A percentile compares a stretch with the other conserved stretches of the same genome.
phyloP scores from a whole-genome alignment of 2,797 vertebrate genomes.

The Bovichtus variegatus region DNA sequence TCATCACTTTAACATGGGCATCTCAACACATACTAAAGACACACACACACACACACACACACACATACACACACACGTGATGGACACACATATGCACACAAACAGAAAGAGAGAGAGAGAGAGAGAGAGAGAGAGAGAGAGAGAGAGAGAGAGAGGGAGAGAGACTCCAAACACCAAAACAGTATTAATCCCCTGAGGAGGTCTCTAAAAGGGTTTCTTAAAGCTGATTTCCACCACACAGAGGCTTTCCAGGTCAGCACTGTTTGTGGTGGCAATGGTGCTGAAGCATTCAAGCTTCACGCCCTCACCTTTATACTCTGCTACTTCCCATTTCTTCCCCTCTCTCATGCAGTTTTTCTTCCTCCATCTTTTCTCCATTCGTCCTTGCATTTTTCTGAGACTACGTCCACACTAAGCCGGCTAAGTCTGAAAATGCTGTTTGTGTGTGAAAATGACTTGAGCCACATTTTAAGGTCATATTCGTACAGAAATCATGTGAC shows the following conservation, averaged over 20 bases:
- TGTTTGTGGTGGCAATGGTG: constrained; percentile 72
- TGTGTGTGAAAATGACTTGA: constrained; percentile 6
- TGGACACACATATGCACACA: constrained; percentile 47
- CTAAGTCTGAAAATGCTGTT: constrained; percentile 27
- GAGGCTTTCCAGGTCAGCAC: constrained; percentile 76
- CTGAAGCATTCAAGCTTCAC: constrained; percentile 76
- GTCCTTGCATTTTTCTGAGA: constrained; percentile 13
- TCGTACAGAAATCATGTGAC: background rate
- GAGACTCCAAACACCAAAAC: constrained; percentile 72
- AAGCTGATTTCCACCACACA: constrained; percentile 73
- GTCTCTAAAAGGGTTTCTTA: constrained; percentile 77
- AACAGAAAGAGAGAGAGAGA: constrained; percentile 28
- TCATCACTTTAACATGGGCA: constrained; percentile 43
- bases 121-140: too few species aligned
- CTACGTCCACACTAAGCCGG: background rate
- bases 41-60: constrained; percentile 33
- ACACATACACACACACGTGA: constrained; percentile 5
- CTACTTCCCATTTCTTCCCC: constrained; percentile 65
- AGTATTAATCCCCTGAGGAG: constrained; percentile 72
- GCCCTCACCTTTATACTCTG: constrained; percentile 76
- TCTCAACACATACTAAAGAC: constrained; percentile 27
- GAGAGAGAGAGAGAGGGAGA: constrained; percentile 30
- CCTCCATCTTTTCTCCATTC: constrained; percentile 11
- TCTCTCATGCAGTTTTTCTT: constrained; percentile 26
- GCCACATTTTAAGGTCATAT: constrained; percentile 1